Evolutionary conservation across 2,888 invertebrate genomes (phyloP).

Genomic region (Tetheella fluctuosa): DNA sequence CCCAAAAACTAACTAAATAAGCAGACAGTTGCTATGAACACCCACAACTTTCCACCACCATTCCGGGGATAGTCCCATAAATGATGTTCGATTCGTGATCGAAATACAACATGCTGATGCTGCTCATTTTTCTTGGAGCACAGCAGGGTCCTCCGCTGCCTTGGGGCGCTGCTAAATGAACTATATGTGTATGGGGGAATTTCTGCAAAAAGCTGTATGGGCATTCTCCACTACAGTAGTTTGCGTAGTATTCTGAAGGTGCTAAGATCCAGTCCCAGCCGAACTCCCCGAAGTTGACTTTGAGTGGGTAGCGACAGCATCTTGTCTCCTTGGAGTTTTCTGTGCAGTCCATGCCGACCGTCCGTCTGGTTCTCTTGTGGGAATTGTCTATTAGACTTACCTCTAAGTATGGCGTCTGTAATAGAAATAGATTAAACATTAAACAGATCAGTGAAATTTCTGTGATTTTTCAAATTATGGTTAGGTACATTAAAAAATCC

Average conservation of each 20-base stretch:
- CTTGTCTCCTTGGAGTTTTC: constrained; percentile 91
- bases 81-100: constrained; percentile 94
- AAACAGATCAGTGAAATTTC: too few relatives aligned
- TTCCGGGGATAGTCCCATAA: constrained; percentile 94
- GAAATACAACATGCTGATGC: constrained; percentile 96
- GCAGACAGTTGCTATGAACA: constrained; percentile 87
- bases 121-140: constrained; percentile 93
- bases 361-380: constrained; percentile 89
- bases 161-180: constrained; percentile 90
- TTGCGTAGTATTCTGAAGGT: constrained; percentile 96
- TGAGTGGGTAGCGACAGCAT: constrained; percentile 97
- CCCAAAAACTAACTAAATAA: constrained; percentile 37
- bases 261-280: constrained; percentile 99
- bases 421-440: constrained; percentile 24
- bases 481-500: too few relatives aligned
- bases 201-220: constrained; percentile 93
- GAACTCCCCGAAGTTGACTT: constrained; percentile 96
- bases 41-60: constrained; percentile 97
- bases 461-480: too few relatives aligned
- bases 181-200: constrained; percentile 94
- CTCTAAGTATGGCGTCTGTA: constrained; percentile 82
- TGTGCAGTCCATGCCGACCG: constrained; percentile 92
- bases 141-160: constrained; percentile 96
- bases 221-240: constrained; percentile 98
- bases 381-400: constrained; percentile 78